These are phyloP conservation scores for Phasianus colchicus DNA, from an alignment of 2,113 vertebrate species.

Conservation along the genomic window DNA sequence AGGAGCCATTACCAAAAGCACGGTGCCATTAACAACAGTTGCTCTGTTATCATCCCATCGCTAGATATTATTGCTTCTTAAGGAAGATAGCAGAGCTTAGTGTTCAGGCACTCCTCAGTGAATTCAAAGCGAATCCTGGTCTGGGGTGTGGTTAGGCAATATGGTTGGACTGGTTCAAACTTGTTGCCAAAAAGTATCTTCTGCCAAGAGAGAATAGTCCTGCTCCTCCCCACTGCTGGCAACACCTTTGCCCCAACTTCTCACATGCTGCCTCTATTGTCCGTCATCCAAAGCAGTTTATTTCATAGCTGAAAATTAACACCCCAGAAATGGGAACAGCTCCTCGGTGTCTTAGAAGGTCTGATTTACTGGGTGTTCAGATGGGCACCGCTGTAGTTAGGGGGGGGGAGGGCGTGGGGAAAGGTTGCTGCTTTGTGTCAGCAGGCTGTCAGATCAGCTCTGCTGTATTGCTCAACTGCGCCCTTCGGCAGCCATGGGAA, in stretches of 20 bases:
- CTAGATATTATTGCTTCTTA: not conserved
- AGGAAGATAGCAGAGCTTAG: not conserved
- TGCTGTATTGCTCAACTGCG: not conserved
- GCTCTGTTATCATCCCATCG: not conserved
- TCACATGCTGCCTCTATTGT: not conserved
- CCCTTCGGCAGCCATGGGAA: not conserved
- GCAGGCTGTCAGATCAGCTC: not conserved
- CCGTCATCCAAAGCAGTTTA: not conserved
- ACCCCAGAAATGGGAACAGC: not conserved
- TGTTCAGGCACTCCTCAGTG: not conserved
- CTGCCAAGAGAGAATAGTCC: slow-evolving; percentile 16
- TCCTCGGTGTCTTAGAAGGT: not conserved
- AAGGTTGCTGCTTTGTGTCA: not conserved
- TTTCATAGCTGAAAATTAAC: not conserved
- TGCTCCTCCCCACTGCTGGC: not conserved
- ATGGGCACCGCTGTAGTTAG: not conserved
- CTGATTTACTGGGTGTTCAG: rapidly evolving
- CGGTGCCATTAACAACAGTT: not conserved
- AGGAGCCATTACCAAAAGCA: not conserved
- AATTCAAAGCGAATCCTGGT: slow-evolving; percentile 3
- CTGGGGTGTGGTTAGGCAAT: slow-evolving; percentile 29
- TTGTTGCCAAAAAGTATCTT: not conserved
- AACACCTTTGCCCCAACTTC: not conserved
- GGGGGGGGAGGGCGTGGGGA: rapidly evolving
- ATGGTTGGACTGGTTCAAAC: not conserved